Percentiles rank a stretch among this genome's conserved stretches.
phyloP scores from a whole-genome alignment of 2,888 invertebrate species.

The Peribatodes rhomboidaria region DNA sequence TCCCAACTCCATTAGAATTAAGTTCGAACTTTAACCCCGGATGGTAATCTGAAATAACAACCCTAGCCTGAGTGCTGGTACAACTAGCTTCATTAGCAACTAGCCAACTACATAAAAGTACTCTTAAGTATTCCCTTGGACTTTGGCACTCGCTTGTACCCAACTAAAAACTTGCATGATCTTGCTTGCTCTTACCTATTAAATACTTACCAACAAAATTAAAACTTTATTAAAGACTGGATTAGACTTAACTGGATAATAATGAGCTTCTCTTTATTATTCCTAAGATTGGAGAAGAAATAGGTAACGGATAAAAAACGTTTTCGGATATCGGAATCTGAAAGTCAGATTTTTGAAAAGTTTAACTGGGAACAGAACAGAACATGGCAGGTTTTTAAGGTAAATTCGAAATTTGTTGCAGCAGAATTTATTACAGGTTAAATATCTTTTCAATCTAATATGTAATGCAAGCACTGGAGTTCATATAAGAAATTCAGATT shows the following conservation, averaged over 20 bases:
- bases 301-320: too few species aligned
- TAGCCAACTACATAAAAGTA: conserved; percentile 39
- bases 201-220: neutral
- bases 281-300: too few species aligned
- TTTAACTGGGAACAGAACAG: too few species aligned
- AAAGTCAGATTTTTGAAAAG: too few species aligned
- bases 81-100: conserved; percentile 43
- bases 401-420: neutral
- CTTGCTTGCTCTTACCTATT: neutral
- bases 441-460: neutral
- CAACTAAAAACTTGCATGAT: neutral
- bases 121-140: conserved; percentile 32
- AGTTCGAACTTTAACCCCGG: conserved; percentile 9
- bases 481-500: conserved; percentile 18
- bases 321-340: too few species aligned
- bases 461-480: conserved; percentile 1
- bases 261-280: conserved; percentile 7
- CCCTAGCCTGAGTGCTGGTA: conserved; percentile 37
- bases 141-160: conserved; percentile 8
- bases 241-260: neutral
- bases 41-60: conserved; percentile 15
- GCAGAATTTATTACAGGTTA: neutral
- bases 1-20: neutral
- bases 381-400: too few species aligned
- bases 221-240: too few species aligned